These are phyloP conservation scores for Aldrovandia affinis DNA, from an alignment of 2,797 vertebrate genomes.

Conservation along the genomic window DNA sequence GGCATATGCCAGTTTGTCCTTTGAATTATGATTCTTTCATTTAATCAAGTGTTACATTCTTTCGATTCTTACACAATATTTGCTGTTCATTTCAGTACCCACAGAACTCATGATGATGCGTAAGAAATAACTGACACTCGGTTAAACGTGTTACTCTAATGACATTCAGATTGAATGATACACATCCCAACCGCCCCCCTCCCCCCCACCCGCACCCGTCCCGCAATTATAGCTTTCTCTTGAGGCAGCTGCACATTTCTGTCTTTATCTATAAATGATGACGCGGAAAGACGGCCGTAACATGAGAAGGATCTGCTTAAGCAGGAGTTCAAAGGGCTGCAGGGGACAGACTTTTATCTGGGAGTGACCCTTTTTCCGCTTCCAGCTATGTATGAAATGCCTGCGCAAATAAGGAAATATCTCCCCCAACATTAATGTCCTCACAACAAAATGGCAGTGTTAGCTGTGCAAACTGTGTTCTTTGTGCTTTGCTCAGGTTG, in stretches of 20 bases:
- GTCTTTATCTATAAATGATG: slow-evolving; percentile 52
- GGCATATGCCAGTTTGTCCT: neutral
- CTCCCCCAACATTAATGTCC: slow-evolving; percentile 55
- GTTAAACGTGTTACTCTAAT: slow-evolving; percentile 57
- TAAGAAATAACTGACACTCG: slow-evolving; percentile 38
- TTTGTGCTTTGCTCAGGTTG: slow-evolving; percentile 39
- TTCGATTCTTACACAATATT: neutral
- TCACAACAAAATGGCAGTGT: slow-evolving; percentile 51
- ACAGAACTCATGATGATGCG: neutral
- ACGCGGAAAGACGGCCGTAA: slow-evolving; percentile 48
- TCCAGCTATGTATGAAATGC: slow-evolving; percentile 41
- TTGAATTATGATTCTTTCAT: neutral
- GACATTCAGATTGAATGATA: slow-evolving; percentile 38
- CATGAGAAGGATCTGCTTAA: slow-evolving; percentile 45
- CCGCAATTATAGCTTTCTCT: slow-evolving; percentile 49
- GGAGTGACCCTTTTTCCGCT: slow-evolving; percentile 53
- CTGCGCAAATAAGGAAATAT: slow-evolving; percentile 50
- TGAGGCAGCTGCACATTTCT: slow-evolving; percentile 39
- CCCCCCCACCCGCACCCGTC: neutral
- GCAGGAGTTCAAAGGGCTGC: slow-evolving; percentile 53
- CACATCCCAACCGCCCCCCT: neutral
- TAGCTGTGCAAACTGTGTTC: slow-evolving; percentile 35
- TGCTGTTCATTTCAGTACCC: neutral
- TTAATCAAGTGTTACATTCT: neutral
- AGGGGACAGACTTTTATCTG: slow-evolving; percentile 52